Evolutionary conservation across 1,140 invertebrate genomes (phyloP), one percentile per base, ranked within the genome.

Genomic region (Cryptotermes secundus): DNA sequence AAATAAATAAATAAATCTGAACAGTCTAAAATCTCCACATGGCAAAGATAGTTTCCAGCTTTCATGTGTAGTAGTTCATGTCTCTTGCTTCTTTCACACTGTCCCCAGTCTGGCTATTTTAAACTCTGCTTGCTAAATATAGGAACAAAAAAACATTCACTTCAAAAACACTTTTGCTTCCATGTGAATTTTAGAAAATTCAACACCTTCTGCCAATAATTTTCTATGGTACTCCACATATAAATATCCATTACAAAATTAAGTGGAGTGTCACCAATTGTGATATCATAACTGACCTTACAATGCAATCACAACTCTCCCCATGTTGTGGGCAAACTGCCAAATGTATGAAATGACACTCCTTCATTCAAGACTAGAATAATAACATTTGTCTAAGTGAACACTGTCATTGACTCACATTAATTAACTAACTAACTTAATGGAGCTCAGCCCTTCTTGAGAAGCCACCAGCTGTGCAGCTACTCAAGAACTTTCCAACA

Each of bases 81-180:
- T 72, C 59, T 14, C 59, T 72, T 72, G 26, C 59, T 72, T 72
- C 26, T 72, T 31, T 72, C 38, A 45, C 22, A 82, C 45, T 38
- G 81, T 82, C 81, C 81, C 81, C 31, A 82, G 81, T 7, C n/a
- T 72, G 38, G 36, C 45, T 82, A 82, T 82, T 82, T 82, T 82
- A 82, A 82, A 45, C 81, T 82, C 81, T 53, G 81, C 34, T 45
- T 45, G 81, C 81, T 82, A 82, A 42, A 82, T 82, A 42, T 82
- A 82, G 81, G 81, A 53, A 42, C 31, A 34, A 38, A 82, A 82
- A 82, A 81, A 81, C 31, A 36, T 4, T n/a, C 26, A 81, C 35
- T 34, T 81, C 34, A 36, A 81, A n/a, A 24, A 72, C 59, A 72
- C 4, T n/a, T 31, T 72, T n/a, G 6, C 1, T 31, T 72, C n/a